Percentiles rank a stretch among this genome's conserved stretches.
Evolutionary conservation across 2,797 vertebrate species (phyloP).

Genomic region (Muscicapa striata): DNA sequence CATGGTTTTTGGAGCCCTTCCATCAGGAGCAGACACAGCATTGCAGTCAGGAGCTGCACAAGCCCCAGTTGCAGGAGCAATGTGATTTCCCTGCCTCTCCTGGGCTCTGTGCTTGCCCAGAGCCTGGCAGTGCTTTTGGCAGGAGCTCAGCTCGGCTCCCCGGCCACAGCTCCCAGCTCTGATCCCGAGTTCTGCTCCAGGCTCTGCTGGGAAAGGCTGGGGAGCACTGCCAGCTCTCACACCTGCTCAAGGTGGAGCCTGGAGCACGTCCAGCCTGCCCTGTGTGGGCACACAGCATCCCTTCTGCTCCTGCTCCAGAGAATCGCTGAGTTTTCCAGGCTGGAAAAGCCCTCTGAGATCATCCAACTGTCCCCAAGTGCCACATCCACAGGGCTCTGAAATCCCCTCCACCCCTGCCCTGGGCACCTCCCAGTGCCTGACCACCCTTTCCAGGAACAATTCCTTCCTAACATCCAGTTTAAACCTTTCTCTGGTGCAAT

Average conservation of each 20-base stretch:
- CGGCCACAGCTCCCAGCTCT: not conserved
- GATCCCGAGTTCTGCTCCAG: not conserved
- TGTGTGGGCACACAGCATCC: not conserved
- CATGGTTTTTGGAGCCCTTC: slow-evolving; percentile 49
- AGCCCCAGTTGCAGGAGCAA: slow-evolving; percentile 28
- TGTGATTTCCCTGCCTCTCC: not conserved
- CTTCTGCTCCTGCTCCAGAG: not conserved
- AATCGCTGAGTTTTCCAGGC: accelerated
- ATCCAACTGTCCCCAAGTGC: not conserved
- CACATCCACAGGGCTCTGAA: not conserved
- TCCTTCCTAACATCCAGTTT: not conserved
- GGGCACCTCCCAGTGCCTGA: not conserved
- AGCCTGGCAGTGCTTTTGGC: not conserved
- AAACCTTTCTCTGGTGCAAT: not conserved
- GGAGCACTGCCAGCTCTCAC: not conserved
- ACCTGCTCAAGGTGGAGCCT: not conserved
- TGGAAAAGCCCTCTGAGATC: not conserved
- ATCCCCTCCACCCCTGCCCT: not conserved
- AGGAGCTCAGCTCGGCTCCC: not conserved
- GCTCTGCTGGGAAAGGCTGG: not conserved
- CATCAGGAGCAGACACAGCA: slow-evolving; percentile 40
- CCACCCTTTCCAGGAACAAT: too few relatives aligned
- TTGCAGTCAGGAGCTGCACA: slow-evolving; percentile 35
- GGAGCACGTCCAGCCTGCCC: not conserved
- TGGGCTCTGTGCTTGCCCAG: not conserved